Evolutionary conservation across 1,140 invertebrate genomes (phyloP).

Genomic region (Eriosoma lanigerum): DNA sequence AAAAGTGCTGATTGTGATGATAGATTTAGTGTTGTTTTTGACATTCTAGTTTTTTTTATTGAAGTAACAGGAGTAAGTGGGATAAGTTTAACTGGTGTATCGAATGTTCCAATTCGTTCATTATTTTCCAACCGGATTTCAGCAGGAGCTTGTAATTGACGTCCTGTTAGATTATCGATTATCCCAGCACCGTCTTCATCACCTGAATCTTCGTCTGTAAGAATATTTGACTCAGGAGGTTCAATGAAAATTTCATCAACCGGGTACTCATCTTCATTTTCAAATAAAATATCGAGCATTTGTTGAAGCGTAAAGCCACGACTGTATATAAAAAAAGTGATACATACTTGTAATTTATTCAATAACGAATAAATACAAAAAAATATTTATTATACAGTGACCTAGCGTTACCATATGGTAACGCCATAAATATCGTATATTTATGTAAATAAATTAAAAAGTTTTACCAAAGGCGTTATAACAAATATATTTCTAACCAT

Average conservation of each 20-base stretch:
- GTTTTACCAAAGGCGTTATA: not conserved
- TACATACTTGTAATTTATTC: too few species aligned
- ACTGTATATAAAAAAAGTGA: slow-evolving; percentile 15
- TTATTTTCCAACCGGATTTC: slow-evolving; percentile 33
- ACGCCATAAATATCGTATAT: not conserved
- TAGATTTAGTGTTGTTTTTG: too few species aligned
- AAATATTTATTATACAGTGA: not conserved
- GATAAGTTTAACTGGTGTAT: not conserved
- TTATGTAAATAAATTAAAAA: not conserved
- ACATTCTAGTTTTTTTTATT: too few species aligned
- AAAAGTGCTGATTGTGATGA: too few species aligned
- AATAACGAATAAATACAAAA: too few species aligned
- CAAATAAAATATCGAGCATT: slow-evolving; percentile 13
- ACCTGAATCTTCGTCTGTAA: slow-evolving; percentile 54
- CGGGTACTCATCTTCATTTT: not conserved
- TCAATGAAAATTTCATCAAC: slow-evolving; percentile 52
- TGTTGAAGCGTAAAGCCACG: slow-evolving; percentile 38
- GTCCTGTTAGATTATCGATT: slow-evolving; percentile 53
- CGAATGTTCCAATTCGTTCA: not conserved
- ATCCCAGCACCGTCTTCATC: slow-evolving; percentile 52
- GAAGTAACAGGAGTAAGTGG: not conserved
- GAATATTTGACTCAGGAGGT: slow-evolving; percentile 51
- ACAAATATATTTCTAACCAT: not conserved
- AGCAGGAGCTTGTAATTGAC: slow-evolving; percentile 52
- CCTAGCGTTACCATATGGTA: slow-evolving; percentile 18